Evolutionary conservation across 1,140 invertebrate species (phyloP).

Genomic region (Papilio polyxenes): DNA sequence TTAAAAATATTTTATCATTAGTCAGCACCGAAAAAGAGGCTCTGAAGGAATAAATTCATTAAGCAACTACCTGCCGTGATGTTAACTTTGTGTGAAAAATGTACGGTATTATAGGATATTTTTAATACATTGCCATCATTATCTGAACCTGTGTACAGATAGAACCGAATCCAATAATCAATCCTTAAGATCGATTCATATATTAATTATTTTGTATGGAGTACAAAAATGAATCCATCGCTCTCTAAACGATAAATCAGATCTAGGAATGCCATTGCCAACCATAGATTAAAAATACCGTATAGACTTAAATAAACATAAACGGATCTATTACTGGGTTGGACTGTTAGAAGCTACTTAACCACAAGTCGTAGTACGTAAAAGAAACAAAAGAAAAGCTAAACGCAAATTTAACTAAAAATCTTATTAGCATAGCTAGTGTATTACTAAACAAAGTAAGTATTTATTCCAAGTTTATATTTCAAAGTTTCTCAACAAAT

Average conservation of each 20-base stretch:
- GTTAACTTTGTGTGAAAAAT: slow-evolving; percentile 6
- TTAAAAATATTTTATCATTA: neutral
- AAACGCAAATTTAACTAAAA: neutral
- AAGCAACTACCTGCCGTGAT: neutral
- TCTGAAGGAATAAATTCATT: neutral
- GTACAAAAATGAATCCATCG: too few relatives aligned
- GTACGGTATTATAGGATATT: neutral
- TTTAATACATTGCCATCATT: neutral
- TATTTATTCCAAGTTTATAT: neutral
- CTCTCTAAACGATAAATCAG: too few relatives aligned
- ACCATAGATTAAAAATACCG: too few relatives aligned
- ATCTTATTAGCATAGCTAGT: neutral
- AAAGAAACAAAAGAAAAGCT: neutral
- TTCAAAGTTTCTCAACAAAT: neutral
- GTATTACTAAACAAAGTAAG: neutral
- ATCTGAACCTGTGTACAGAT: neutral
- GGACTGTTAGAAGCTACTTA: too few relatives aligned
- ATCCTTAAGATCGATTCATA: too few relatives aligned
- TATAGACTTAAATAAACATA: too few relatives aligned
- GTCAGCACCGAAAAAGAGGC: neutral
- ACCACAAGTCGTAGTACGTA: too few relatives aligned
- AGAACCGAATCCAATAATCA: neutral
- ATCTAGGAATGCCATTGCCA: too few relatives aligned
- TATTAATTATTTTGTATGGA: too few relatives aligned
- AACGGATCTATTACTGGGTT: too few relatives aligned